These are phyloP conservation scores for Spilogale gracilis DNA, from an alignment of 2,113 vertebrate species.

Conservation along the genomic window DNA sequence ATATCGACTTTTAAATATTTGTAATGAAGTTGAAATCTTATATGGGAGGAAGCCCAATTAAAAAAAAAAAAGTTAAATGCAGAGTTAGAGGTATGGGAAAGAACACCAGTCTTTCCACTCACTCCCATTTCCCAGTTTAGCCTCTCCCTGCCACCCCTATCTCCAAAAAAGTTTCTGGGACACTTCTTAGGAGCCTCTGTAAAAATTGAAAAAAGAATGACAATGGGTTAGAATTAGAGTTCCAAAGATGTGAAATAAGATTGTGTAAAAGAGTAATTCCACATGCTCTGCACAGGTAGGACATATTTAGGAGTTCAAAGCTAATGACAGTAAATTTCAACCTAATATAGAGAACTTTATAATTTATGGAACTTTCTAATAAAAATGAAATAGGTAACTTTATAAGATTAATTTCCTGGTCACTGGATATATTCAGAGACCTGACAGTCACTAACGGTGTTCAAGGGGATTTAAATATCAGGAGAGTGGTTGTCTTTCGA, in stretches of 20 bases:
- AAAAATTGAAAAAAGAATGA: neutral
- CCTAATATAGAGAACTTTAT: neutral
- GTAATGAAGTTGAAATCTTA: conserved; percentile 14
- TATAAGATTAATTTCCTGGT: neutral
- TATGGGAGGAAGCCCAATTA: neutral
- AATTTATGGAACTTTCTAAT: neutral
- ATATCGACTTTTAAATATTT: conserved; percentile 6
- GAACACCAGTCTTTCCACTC: neutral
- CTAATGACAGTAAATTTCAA: neutral
- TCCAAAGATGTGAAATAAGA: neutral
- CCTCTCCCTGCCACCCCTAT: neutral
- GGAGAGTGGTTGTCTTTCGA: neutral
- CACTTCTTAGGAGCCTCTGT: neutral
- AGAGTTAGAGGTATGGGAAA: neutral
- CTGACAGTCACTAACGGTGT: neutral
- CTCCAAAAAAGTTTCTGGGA: neutral
- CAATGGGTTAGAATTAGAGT: neutral
- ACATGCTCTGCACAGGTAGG: neutral
- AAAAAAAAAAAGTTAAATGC: neutral
- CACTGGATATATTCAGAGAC: neutral
- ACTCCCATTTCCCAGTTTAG: too few relatives aligned
- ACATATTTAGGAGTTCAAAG: neutral
- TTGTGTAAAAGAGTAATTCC: neutral
- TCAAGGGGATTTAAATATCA: neutral
- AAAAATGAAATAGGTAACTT: neutral